Conservation (phyloP, 2,888 invertebrate genomes). For the Napeogenes sylphis region DNA sequence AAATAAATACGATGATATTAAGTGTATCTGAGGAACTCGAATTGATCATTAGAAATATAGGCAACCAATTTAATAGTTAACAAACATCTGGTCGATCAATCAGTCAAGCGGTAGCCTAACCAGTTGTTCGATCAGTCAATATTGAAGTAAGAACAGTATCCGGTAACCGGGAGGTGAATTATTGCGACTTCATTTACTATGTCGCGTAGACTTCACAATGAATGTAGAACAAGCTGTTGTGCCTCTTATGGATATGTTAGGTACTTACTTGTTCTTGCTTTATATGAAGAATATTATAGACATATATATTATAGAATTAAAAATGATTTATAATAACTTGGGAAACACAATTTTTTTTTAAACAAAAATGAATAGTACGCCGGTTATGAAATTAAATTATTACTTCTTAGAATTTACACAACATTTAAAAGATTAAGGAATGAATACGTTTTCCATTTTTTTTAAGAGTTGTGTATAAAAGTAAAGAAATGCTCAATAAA, state of each 20-base stretch:
- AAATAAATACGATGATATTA: too few relatives aligned
- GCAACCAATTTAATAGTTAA: not conserved
- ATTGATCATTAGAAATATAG: not conserved
- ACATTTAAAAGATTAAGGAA: too few relatives aligned
- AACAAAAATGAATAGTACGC: too few relatives aligned
- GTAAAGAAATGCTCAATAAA: too few relatives aligned
- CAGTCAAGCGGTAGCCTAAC: slow-evolving; percentile 18
- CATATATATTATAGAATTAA: slow-evolving; percentile 1
- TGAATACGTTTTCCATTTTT: too few relatives aligned
- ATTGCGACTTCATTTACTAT: slow-evolving; percentile 64
- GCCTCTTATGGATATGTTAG: slow-evolving; percentile 30
- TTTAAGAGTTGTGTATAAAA: too few relatives aligned
- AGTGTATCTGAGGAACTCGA: not conserved
- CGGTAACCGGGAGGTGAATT: slow-evolving; percentile 54
- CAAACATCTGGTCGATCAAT: too few relatives aligned
- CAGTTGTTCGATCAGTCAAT: slow-evolving; percentile 33
- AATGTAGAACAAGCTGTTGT: slow-evolving; percentile 48
- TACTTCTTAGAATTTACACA: too few relatives aligned
- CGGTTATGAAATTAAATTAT: too few relatives aligned
- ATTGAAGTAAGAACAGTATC: slow-evolving; percentile 45
- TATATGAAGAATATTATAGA: slow-evolving; percentile 13
- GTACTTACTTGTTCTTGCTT: slow-evolving; percentile 37
- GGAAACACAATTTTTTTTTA: too few relatives aligned
- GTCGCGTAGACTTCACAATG: slow-evolving; percentile 48
- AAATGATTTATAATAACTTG: too few relatives aligned